Evolutionary conservation across 2,113 vertebrate species (phyloP).

Genomic region (Arothron firmamentum): DNA sequence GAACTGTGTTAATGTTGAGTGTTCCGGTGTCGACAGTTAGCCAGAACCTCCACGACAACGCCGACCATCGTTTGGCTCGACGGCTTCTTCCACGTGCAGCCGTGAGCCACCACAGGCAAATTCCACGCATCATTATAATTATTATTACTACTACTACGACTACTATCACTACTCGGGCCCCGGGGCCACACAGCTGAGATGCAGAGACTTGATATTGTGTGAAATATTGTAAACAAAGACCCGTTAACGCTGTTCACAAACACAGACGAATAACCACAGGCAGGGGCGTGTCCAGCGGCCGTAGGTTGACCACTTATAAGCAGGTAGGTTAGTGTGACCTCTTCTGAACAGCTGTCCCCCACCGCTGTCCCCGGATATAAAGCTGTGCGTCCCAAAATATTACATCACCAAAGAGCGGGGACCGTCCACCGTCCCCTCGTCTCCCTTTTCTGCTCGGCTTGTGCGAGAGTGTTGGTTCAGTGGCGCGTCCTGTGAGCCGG

Average conservation of each 20-base stretch:
- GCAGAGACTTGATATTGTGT: too few relatives aligned
- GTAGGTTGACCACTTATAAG: slow-evolving; percentile 3
- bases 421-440: slow-evolving; percentile 1
- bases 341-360: too few relatives aligned
- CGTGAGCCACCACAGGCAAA: too few relatives aligned
- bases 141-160: too few relatives aligned
- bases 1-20: slow-evolving; percentile 1
- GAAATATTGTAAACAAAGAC: too few relatives aligned
- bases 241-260: neutral
- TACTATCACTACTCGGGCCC: too few relatives aligned
- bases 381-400: slow-evolving; percentile 25
- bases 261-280: slow-evolving; percentile 26
- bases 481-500: too few relatives aligned
- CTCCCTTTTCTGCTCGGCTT: slow-evolving; percentile 42
- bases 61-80: too few relatives aligned
- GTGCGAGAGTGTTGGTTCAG: slow-evolving; percentile 43
- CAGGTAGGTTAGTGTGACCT: slow-evolving; percentile 39
- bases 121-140: too few relatives aligned
- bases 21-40: neutral
- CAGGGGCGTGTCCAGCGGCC: slow-evolving; percentile 6
- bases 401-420: slow-evolving; percentile 15
- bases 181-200: too few relatives aligned
- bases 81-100: too few relatives aligned
- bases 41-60: too few relatives aligned
- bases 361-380: slow-evolving; percentile 23